Evolutionary conservation across 2,113 vertebrate genomes (phyloP), one percentile per base, ranked within the genome.

Genomic region (Caracal caracal): DNA sequence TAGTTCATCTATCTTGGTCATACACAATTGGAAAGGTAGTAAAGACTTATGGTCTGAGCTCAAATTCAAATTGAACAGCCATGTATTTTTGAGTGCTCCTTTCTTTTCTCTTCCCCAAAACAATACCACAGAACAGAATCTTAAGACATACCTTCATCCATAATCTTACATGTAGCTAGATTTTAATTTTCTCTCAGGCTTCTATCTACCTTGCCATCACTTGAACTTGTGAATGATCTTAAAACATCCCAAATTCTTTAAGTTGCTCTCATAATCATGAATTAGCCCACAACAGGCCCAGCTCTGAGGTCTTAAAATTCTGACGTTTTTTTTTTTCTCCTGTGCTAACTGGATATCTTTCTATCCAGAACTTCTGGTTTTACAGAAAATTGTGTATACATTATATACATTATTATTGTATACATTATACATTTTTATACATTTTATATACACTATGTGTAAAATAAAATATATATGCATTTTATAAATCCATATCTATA

Each of bases 231-330:
- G 9, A 92, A 94, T 75, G 47, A 95, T 86, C 53, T 73, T 79
- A 95, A 71, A 88, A 93, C n/a, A 73, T 51, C 53, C 75, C 76
- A 65, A 97, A 92, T 49, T 87, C n/a, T 92, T 95, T 66, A 95
- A 81, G 37, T 22, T 92, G 56, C 22, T 94, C 33, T 68, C 84
- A 94, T 33, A 94, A 90, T 56, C 49, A 92, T 75, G 33, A 90
- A 56, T 90, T 90, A 49, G 35, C 40, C 59, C 11, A 59, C n/a
- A 2, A 92, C 5, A 93, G 30, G 24, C 28, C 40, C 24, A 70
- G 43, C 49, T 94, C 20, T 65, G 47, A 82, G 33, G 7, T n/a
- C 24, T 93, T 82, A 40, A 94, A 97, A 79, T 78, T 65, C 16
- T 93, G 56, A 88, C 26, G n/a, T n/a, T 70, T 93, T 87, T 79